Conservation (phyloP, 1,140 invertebrate genomes). For the Pemphigus obesinymphae region DNA sequence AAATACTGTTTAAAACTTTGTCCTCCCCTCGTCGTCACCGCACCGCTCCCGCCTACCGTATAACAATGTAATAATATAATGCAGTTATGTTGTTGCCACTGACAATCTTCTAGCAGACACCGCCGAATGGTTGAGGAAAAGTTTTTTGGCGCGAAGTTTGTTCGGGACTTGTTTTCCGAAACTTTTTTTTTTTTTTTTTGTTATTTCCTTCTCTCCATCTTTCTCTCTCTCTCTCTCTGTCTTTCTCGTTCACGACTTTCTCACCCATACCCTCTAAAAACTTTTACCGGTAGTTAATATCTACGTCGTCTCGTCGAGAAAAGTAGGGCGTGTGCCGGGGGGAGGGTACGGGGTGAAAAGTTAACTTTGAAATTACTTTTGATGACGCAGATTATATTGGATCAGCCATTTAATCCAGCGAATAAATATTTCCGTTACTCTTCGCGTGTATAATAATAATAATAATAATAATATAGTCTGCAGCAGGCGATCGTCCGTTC, state of each 20-base stretch:
- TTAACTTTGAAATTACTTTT: slow-evolving; percentile 36
- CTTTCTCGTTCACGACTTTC: too few species aligned
- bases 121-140: slow-evolving; percentile 17
- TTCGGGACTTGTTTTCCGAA: slow-evolving; percentile 25
- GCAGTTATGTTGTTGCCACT: slow-evolving; percentile 39
- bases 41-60: too few species aligned
- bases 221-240: neutral
- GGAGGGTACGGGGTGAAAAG: neutral
- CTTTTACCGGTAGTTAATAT: slow-evolving; percentile 38
- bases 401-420: slow-evolving; percentile 18
- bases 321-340: neutral
- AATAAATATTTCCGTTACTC: slow-evolving; percentile 35
- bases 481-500: too few species aligned
- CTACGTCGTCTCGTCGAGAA: too few species aligned
- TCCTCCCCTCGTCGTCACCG: too few species aligned
- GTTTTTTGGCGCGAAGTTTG: slow-evolving; percentile 37
- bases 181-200: slow-evolving; percentile 30
- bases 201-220: too few species aligned
- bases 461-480: neutral
- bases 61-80: slow-evolving; percentile 34
- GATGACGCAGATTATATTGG: slow-evolving; percentile 39
- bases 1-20: slow-evolving; percentile 29
- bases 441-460: neutral
- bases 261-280: neutral
- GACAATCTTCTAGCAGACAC: slow-evolving; percentile 36